A percentile compares a stretch with the other conserved stretches of the same genome.
These are phyloP conservation scores for Hirtodrosophila trivittata DNA, from an alignment of 2,888 invertebrate species.

Conservation along the genomic window DNA sequence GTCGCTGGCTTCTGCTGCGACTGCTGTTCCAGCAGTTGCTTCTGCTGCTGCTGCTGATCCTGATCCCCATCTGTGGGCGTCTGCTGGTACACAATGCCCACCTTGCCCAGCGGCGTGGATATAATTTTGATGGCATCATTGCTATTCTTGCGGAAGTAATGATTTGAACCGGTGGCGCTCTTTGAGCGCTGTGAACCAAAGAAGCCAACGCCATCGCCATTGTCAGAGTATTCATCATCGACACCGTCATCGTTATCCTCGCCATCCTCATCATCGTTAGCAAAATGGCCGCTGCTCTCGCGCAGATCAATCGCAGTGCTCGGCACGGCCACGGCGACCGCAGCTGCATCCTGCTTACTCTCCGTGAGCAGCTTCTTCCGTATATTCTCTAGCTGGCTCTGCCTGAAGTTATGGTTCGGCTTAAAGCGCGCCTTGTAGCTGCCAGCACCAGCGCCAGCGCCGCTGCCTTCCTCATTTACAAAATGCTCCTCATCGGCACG, in stretches of 20 bases:
- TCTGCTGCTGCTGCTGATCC: slow-evolving; percentile 23
- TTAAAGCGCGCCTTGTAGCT: slow-evolving; percentile 54
- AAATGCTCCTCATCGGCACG: slow-evolving; percentile 76
- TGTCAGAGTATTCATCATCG: slow-evolving; percentile 80
- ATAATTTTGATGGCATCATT: slow-evolving; percentile 84
- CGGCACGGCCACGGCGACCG: slow-evolving; percentile 62
- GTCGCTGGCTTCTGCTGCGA: slow-evolving; percentile 71
- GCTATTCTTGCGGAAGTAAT: slow-evolving; percentile 83
- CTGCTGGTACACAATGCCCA: slow-evolving; percentile 84
- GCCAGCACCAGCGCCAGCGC: slow-evolving; percentile 53
- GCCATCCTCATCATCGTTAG: slow-evolving; percentile 82
- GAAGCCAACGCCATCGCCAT: slow-evolving; percentile 74
- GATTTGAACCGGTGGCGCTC: slow-evolving; percentile 70
- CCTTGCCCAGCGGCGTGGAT: slow-evolving; percentile 84
- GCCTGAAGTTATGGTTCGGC: slow-evolving; percentile 66
- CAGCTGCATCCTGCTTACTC: slow-evolving; percentile 35
- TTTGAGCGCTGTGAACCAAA: slow-evolving; percentile 78
- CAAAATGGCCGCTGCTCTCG: slow-evolving; percentile 82
- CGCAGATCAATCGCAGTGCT: slow-evolving; percentile 81
- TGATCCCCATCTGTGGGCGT: slow-evolving; percentile 70
- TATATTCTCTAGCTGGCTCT: slow-evolving; percentile 76
- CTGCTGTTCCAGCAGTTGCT: slow-evolving; percentile 70
- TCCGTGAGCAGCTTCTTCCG: slow-evolving; percentile 75
- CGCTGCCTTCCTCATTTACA: slow-evolving; percentile 81
- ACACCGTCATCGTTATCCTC: slow-evolving; percentile 79